These are phyloP conservation scores for Macaca mulatta DNA, from an alignment of 2,113 vertebrate genomes.

Conservation along the genomic window DNA sequence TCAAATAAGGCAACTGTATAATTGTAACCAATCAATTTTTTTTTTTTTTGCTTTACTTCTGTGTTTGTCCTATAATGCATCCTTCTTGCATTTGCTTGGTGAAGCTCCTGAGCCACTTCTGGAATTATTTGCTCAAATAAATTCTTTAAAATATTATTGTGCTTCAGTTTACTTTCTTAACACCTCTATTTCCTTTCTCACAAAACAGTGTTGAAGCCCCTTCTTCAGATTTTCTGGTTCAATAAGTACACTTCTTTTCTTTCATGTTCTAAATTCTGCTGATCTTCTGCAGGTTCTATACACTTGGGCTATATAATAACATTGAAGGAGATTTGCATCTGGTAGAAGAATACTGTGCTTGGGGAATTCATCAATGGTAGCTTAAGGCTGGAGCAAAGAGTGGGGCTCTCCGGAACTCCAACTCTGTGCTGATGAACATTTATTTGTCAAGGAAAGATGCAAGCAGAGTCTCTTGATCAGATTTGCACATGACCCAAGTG, in stretches of 20 bases:
- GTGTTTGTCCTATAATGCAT: background rate
- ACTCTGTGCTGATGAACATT: background rate
- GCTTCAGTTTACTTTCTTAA: background rate
- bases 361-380: background rate
- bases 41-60: background rate
- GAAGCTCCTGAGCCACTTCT: background rate
- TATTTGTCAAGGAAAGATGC: background rate
- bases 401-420: background rate
- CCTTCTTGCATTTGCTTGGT: too few species aligned
- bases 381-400: background rate
- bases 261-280: background rate
- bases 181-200: background rate
- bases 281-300: background rate
- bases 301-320: background rate
- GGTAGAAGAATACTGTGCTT: background rate
- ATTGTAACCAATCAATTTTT: background rate
- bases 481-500: background rate
- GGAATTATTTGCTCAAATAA: background rate
- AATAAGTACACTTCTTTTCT: background rate
- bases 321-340: background rate
- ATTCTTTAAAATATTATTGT: background rate
- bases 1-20: background rate
- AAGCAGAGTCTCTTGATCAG: background rate
- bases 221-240: constrained; percentile 22
- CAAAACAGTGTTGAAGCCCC: background rate